A percentile compares a stretch with the other conserved stretches of the same genome.
phyloP scores from a whole-genome alignment of 2,797 vertebrate species.

The Loris lydekkerianus region DNA sequence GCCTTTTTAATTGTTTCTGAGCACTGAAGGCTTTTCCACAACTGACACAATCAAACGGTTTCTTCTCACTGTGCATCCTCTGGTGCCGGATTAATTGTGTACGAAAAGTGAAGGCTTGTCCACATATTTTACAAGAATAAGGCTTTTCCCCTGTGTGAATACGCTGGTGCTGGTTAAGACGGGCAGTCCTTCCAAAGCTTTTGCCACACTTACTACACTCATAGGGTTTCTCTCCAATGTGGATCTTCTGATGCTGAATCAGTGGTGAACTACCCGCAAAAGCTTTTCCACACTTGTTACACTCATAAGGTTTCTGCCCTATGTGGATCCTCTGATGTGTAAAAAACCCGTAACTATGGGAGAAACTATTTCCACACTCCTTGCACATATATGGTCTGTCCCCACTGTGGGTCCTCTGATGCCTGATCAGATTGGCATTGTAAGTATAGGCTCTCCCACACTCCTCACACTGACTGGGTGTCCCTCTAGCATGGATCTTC shows the following conservation, averaged over 20 bases:
- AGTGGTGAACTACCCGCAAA: slow-evolving; percentile 57
- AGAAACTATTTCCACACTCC: slow-evolving; percentile 59
- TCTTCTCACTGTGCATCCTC: slow-evolving; percentile 45
- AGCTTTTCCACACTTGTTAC: slow-evolving; percentile 61
- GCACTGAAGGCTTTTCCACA: slow-evolving; percentile 53
- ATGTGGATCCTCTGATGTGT: slow-evolving; percentile 56
- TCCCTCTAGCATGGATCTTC: slow-evolving; percentile 85
- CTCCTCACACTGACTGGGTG: slow-evolving; percentile 71
- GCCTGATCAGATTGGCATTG: slow-evolving; percentile 24
- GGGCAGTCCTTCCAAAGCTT: slow-evolving; percentile 53
- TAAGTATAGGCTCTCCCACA: slow-evolving; percentile 58
- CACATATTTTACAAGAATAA: slow-evolving; percentile 61
- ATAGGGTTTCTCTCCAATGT: slow-evolving; percentile 71
- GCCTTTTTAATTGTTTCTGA: slow-evolving; percentile 51
- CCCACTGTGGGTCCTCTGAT: slow-evolving; percentile 56
- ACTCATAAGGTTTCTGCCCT: slow-evolving; percentile 69
- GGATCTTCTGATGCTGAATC: slow-evolving; percentile 67
- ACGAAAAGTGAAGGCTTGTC: slow-evolving; percentile 61
- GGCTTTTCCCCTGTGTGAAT: slow-evolving; percentile 70
- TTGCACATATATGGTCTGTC: slow-evolving; percentile 42
- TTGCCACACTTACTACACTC: slow-evolving; percentile 66
- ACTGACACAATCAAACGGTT: slow-evolving; percentile 32
- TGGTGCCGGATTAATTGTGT: slow-evolving; percentile 59
- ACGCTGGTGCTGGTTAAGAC: slow-evolving; percentile 50
- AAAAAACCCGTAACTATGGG: slow-evolving; percentile 56